Evolutionary conservation across 2,888 invertebrate genomes (phyloP), one percentile per base, ranked within the genome.

Genomic region (Empis livida): DNA sequence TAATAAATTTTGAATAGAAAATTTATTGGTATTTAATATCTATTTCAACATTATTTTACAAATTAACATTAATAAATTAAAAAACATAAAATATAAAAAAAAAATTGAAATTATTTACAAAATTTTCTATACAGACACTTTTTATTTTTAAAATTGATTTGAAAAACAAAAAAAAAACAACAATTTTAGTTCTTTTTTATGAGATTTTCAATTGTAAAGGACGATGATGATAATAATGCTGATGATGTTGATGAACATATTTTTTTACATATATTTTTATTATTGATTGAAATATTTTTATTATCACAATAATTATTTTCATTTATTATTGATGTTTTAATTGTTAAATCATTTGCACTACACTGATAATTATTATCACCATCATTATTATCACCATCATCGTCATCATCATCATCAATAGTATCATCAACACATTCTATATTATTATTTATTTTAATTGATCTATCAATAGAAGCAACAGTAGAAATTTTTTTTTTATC

Each of bases 181-280:
- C 48, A 49, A 47, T 41, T 49, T 56, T 60, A 65, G 51, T 62
- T 58, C 53, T 67, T 68, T 52, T 59, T 65, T 48, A 68, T 68
- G 41, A 68, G 61, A 55, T 67, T 68, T 51, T 68, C 68, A 53
- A 68, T 68, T 46, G 66, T 66, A 53, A 68, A 68, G 9, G 61
- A 55, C n/a, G 47, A 20, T 49, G 35, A 17, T 45, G 15, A 20
- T 40, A 6, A 31, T 41, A 23, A 31, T 40, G 54, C 44, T 41
- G 44, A 50, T 46, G 38, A 11, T 15, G 27, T 27, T 41, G 15
- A 20, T 45, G 32, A 15, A 35, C 35, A 35, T 35, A 35, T n/a
- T 35, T n/a, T 23, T 27, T 41, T 13, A 27, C 27, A n/a, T n/a
- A n/a, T 41, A 10, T 23, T 14, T 27, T 23, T 27, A n/a, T 41